phyloP scores from a whole-genome alignment of 1,140 invertebrate genomes.

The Aphis gossypii region DNA sequence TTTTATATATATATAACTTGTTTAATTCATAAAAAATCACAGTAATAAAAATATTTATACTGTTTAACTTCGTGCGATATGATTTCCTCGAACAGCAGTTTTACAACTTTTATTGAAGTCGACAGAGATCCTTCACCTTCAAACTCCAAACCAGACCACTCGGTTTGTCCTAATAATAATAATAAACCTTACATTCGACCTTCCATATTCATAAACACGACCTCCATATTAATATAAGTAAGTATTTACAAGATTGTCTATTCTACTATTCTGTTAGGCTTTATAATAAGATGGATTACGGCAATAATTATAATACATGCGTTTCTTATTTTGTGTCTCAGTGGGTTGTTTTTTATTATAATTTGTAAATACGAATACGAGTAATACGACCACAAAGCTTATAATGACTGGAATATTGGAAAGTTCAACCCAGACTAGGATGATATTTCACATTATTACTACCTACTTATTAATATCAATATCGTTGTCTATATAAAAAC shows the following conservation, averaged over 20 bases:
- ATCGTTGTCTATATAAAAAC: no score
- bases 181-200: neutral
- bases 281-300: slow-evolving; percentile 4
- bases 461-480: no score
- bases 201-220: neutral
- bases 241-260: neutral
- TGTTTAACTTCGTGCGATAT: neutral
- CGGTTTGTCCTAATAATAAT: slow-evolving; percentile 8
- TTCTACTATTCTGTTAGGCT: neutral
- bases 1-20: neutral
- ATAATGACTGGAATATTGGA: neutral
- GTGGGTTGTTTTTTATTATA: neutral
- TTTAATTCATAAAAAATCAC: neutral
- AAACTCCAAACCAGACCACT: neutral
- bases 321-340: neutral
- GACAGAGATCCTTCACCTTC: neutral
- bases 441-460: no score
- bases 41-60: neutral
- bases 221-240: neutral
- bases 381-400: neutral
- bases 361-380: neutral
- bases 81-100: neutral
- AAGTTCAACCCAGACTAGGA: neutral
- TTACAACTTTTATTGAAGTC: neutral
- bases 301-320: neutral